A percentile compares a stretch with the other conserved stretches of the same genome.
Conservation (phyloP, 2,113 vertebrate species). For the Eleginops maclovinus region DNA sequence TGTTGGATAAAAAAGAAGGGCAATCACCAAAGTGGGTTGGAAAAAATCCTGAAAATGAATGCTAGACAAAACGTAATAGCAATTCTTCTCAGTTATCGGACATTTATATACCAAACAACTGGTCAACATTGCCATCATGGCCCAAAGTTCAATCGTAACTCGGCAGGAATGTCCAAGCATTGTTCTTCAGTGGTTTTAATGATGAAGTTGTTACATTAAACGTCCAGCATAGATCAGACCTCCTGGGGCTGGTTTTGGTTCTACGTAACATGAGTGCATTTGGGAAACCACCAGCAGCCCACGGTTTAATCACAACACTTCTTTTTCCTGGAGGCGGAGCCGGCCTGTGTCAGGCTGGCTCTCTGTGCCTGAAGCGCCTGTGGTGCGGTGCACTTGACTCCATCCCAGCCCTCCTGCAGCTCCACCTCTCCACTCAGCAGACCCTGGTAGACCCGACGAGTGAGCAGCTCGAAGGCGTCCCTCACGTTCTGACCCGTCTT, state of each 20-base stretch:
- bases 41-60: not conserved
- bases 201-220: not conserved
- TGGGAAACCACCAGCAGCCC: not conserved
- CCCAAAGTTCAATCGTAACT: too few species aligned
- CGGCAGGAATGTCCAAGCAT: not conserved
- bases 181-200: not conserved
- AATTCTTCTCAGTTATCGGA: not conserved
- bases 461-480: constrained; percentile 83
- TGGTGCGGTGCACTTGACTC: constrained; percentile 82
- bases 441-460: constrained; percentile 79
- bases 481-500: constrained; percentile 84
- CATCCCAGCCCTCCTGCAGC: constrained; percentile 82
- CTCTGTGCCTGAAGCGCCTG: constrained; percentile 56
- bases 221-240: constrained; percentile 1
- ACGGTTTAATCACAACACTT: constrained; percentile 76
- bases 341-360: constrained; percentile 17
- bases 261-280: not conserved
- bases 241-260: not conserved
- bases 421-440: constrained; percentile 77
- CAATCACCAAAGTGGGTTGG: not conserved
- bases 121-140: not conserved
- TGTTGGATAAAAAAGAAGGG: not conserved
- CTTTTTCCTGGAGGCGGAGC: not conserved
- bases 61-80: not conserved
- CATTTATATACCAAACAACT: not conserved